These are phyloP conservation scores for Halocaridina rubra DNA, from an alignment of 2,888 invertebrate species.

Conservation along the genomic window DNA sequence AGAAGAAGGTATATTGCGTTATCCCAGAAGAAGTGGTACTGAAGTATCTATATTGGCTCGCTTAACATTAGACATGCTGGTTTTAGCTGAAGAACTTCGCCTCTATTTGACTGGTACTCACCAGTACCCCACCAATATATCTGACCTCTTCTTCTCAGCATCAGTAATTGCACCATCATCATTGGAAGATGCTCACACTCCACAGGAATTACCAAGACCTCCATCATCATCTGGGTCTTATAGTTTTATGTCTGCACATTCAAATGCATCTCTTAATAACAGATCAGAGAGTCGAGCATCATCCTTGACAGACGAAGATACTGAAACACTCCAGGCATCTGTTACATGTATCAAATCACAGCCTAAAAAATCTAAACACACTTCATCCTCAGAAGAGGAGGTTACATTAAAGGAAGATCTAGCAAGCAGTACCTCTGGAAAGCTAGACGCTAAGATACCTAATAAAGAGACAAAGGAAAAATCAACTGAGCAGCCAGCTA, in stretches of 20 bases:
- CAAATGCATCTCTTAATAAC: background rate
- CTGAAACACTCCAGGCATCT: slow-evolving; percentile 37
- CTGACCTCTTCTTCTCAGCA: slow-evolving; percentile 42
- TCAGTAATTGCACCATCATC: background rate
- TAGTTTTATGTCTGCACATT: slow-evolving; percentile 39
- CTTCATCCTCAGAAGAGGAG: slow-evolving; percentile 46
- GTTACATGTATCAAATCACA: background rate
- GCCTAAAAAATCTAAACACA: background rate
- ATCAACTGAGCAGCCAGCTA: background rate
- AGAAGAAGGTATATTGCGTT: slow-evolving; percentile 27
- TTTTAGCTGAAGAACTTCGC: slow-evolving; percentile 54
- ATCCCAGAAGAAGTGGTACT: slow-evolving; percentile 17
- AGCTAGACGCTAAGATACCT: background rate
- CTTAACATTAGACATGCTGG: slow-evolving; percentile 56
- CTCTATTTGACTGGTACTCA: slow-evolving; percentile 56
- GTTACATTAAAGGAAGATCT: slow-evolving; percentile 35
- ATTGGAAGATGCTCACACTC: background rate
- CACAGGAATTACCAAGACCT: background rate
- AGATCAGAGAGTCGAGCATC: slow-evolving; percentile 27
- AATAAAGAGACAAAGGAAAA: background rate
- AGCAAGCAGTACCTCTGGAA: background rate
- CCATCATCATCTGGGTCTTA: slow-evolving; percentile 29
- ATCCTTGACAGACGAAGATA: slow-evolving; percentile 31
- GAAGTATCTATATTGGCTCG: slow-evolving; percentile 53
- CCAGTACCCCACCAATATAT: slow-evolving; percentile 55